Base-by-base conservation (phyloP, 2,113 vertebrate genomes). In the Ophthalmolycus amberensis region DNA sequence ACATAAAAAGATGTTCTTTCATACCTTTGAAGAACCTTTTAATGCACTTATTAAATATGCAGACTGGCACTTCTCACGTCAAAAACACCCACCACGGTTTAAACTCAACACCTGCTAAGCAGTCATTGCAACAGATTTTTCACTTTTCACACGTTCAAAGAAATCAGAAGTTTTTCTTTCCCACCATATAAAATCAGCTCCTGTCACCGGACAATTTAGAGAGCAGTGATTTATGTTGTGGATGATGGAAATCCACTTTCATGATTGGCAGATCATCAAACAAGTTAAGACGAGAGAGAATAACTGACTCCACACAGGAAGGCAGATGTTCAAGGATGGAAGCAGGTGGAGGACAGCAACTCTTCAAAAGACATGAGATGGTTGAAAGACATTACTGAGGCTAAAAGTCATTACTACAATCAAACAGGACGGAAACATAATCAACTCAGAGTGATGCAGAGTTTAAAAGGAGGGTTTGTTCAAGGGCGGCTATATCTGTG, bases 11-110 rank as follows among this genome's bases (percentile, higher is more conserved):
- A 73, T 22, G 9, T 52, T 44, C 25, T 56, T 59, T 4, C 4
- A 68, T 59, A 42, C 22, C 75, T 91, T 83, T 89, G 52, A 88
- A 83, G 66, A 48, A 80, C 20, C 34, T 83, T 48, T 56, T 3
- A 60, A 75, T 77, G 32, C 46, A 42, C 29, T 70, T 52, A 70
- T 70, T 56, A 82, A 66, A 25, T 60, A 74, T 66, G 63, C 63
- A 78, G 25, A 73, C 59, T 74, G 4, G 48, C 79, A 50, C 58
- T 77, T 68, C 70, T 81, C 29, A 10, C 4, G 27, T 82, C 63
- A 82, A 66, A 8, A 88, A 76, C 64, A 72, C 46, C 58, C 42
- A 29, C 62, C 37, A 25, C 27, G 29, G 37, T 68, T 64, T 25
- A 65, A 79, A 76, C 37, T 22, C 62, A 77, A 83, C 44, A 50